Percentiles rank a stretch among this genome's conserved stretches.
Evolutionary conservation across 2,888 invertebrate species (phyloP).

Genomic region (Agrochola circellaris): DNA sequence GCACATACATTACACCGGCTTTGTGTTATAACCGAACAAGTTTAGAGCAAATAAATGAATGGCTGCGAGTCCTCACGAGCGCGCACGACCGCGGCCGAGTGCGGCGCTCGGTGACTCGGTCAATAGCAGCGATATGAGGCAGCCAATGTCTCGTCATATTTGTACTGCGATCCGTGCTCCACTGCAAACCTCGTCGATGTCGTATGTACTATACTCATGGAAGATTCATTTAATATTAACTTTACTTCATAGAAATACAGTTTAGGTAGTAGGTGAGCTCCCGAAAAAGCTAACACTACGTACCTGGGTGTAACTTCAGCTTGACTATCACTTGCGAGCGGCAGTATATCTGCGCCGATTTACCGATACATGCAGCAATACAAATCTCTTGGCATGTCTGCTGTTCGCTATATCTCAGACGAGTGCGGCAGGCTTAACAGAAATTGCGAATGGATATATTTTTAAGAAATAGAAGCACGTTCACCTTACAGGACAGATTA

Average conservation of each 20-base stretch:
- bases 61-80: not conserved
- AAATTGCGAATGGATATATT: not conserved
- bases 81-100: not conserved
- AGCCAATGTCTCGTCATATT: conserved; percentile 14
- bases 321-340: conserved; percentile 18
- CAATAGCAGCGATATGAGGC: conserved; percentile 4
- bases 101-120: not conserved
- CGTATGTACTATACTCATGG: not conserved
- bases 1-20: conserved; percentile 35
- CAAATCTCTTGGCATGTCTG: conserved; percentile 21
- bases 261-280: not conserved
- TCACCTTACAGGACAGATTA: not conserved
- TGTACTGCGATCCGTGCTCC: not conserved
- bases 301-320: conserved; percentile 3
- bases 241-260: conserved; percentile 1
- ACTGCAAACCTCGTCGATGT: not conserved
- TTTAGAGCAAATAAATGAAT: conserved; percentile 26
- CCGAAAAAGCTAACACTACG: not conserved
- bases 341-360: conserved; percentile 13
- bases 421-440: conserved; percentile 4
- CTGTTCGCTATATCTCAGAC: conserved; percentile 19
- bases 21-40: conserved; percentile 30
- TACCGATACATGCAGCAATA: conserved; percentile 22
- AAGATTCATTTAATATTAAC: not conserved
- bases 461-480: conserved; percentile 1